phyloP scores from a whole-genome alignment of 2,797 vertebrate genomes.

The Agapornis canus region DNA sequence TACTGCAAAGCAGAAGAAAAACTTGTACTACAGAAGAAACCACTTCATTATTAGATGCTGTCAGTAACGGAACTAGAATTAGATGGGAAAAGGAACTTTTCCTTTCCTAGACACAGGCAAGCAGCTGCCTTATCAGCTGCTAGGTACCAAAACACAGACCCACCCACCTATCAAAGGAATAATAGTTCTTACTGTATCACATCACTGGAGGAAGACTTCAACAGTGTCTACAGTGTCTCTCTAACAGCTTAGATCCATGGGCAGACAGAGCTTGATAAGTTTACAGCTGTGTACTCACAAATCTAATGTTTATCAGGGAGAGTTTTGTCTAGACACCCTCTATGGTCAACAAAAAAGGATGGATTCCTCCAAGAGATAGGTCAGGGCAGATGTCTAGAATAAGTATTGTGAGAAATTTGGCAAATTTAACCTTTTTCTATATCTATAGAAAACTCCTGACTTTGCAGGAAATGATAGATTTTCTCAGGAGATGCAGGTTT shows the following conservation, averaged over 20 bases:
- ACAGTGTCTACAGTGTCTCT: background rate
- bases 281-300: background rate
- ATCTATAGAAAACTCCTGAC: background rate
- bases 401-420: background rate
- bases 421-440: background rate
- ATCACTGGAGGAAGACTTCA: background rate
- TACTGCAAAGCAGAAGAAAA: background rate
- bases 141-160: background rate
- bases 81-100: background rate
- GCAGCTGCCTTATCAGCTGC: background rate
- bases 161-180: accelerated
- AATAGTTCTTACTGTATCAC: background rate
- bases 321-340: background rate
- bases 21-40: background rate
- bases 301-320: background rate
- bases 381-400: background rate
- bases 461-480: background rate
- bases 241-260: background rate
- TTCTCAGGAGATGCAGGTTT: background rate
- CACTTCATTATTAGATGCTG: background rate
- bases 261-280: background rate
- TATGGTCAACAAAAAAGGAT: background rate
- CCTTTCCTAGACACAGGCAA: background rate
- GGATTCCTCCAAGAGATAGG: background rate
- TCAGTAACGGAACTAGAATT: background rate